A percentile compares a stretch with the other conserved stretches of the same genome.
These are phyloP conservation scores for Drosophila santomea DNA, from an alignment of 1,140 invertebrate genomes.

Conservation along the genomic window DNA sequence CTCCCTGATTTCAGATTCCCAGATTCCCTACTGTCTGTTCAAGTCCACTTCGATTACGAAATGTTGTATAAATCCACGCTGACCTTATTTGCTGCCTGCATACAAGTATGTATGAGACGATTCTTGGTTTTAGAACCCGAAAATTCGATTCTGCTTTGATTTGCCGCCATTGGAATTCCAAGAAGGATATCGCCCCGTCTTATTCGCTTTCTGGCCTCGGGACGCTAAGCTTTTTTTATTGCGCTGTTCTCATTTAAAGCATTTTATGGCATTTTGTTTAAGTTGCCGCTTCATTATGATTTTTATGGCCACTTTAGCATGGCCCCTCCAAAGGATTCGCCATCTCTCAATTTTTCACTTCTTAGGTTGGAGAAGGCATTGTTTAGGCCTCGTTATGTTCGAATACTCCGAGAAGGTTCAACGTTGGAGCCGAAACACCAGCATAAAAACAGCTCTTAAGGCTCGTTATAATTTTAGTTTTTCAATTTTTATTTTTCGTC, in stretches of 20 bases:
- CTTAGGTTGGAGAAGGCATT: constrained; percentile 19
- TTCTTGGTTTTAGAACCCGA: constrained; percentile 12
- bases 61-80: constrained; percentile 77
- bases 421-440: not conserved
- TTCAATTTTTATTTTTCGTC: constrained; percentile 17
- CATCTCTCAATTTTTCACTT: not conserved
- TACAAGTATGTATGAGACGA: constrained; percentile 12
- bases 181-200: constrained; percentile 65
- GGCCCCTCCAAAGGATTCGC: constrained; percentile 18
- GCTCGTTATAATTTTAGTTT: constrained; percentile 73
- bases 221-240: constrained; percentile 24
- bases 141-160: constrained; percentile 59
- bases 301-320: constrained; percentile 78
- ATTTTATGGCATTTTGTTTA: constrained; percentile 82
- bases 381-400: constrained; percentile 40
- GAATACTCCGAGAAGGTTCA: constrained; percentile 36
- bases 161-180: constrained; percentile 70
- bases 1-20: not conserved
- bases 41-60: constrained; percentile 73
- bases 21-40: not conserved
- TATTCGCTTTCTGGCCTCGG: constrained; percentile 3
- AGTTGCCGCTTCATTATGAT: constrained; percentile 82
- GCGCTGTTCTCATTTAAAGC: constrained; percentile 72
- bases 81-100: constrained; percentile 23
- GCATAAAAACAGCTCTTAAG: constrained; percentile 60